Base-by-base conservation (phyloP, 2,797 vertebrate species). In the Threskiornis aethiopicus region DNA sequence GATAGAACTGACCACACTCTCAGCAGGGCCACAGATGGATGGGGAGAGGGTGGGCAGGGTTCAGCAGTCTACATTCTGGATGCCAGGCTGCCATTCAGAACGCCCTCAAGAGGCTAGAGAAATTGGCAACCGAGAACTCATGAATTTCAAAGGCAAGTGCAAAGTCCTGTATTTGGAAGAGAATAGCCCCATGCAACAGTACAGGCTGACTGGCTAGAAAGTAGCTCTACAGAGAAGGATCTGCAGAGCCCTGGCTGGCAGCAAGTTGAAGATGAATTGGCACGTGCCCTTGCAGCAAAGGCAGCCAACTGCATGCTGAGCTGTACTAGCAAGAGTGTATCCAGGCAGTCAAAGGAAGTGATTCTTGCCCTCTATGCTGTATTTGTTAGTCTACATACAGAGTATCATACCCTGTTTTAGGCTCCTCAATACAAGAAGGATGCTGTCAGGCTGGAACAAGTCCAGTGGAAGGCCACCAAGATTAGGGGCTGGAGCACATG, bases 181-280 rank as follows among this genome's bases (percentile, higher is more conserved):
- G 31, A 73, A 59, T 1, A 77, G n/a, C 8, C 19, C 14, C 25
- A 61, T 0, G 0, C 19, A 47, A 29, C 29, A 51, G 24, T 9
- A 70, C 16, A 44, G 46, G 39, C 24, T 66, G 57, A 61, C 72
- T 61, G 8, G 11, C 47, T 37, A 81, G 52, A 87, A 66, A 70
- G 65, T 10, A 80, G 31, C 24, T 55, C 39, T n/a, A 41, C 44
- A 44, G 55, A 79, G 72, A 51, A 88, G 49, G 17, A 59, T 26
- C 39, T 49, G 49, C 4, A 16, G 46, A 76, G 22, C 41, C 47
- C 47, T 46, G 19, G 25, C 17, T 52, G 29, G 8, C 41, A 73
- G 11, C 4, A 72, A 73, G 35, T 5, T 1, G 1, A 80, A 86
- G 33, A 69, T 37, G 17, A 46, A 91, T 13, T 5, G 5, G 55